Evolutionary conservation across 2,797 vertebrate genomes (phyloP), one percentile per base, ranked within the genome.

Genomic region (Sylvia borin): DNA sequence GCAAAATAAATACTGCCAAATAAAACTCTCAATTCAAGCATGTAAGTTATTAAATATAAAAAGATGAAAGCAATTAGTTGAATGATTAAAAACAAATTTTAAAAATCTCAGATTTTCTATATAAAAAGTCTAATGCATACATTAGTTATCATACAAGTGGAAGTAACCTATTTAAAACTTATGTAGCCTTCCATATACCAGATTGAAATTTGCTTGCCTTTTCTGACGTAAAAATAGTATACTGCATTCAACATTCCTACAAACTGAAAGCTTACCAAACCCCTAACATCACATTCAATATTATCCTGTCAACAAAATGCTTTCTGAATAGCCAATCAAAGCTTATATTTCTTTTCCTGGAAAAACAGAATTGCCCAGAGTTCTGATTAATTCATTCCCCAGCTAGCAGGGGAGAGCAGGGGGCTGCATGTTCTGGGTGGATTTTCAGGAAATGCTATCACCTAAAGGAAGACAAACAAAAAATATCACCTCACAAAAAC

Each of bases 321-420:
- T 80, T 89, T 85, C 51, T 27, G 27, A 62, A 54, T 24, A 68
- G 54, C 66, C 73, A 80, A 68, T 80, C 68, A 79, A 79, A 85
- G 53, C 31, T 38, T 4, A 3, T 3, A 9, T 67, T 88, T 70
- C 27, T 53, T 71, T 92, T 93, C 48, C 40, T 55, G 32, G 65
- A 36, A 83, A 70, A 88, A 38, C 7, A 72, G 42, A 85, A 61
- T 7, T 57, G 34, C 11, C 20, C n/a, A 27, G 53, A 62, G 22
- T 48, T 83, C 45, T 66, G 40, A 74, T 67, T 64, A 70, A 80
- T 71, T 60, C 3, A 66, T 25, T 47, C 20, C 51, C n/a, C 13
- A 40, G 31, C 25, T 18, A 53, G 10, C 1, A 1, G 8, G 19
- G 6, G 5, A 24, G 15, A 15, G 9, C 8, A 38, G 15, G 17